Evolutionary conservation across 37 sponge, comb jelly and placozoan genomes (phyloP).

Genomic region (Eunapius fragilis): DNA sequence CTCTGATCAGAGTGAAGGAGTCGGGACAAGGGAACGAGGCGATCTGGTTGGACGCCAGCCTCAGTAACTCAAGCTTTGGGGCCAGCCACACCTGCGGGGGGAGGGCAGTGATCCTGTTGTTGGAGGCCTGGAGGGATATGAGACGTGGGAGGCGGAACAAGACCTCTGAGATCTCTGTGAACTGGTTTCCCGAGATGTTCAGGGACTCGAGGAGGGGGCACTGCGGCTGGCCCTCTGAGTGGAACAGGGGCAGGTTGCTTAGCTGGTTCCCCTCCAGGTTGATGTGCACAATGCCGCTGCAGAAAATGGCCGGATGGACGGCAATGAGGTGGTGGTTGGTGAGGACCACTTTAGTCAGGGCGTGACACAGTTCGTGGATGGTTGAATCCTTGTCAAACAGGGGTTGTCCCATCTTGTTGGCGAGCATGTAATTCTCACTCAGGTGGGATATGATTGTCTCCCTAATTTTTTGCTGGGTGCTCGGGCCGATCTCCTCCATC

Average conservation of each 20-base stretch:
- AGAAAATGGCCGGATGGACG: slow-evolving; percentile 41
- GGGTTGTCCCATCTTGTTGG: too few species aligned
- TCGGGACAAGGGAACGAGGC: slow-evolving; percentile 42
- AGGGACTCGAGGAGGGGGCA: slow-evolving; percentile 27
- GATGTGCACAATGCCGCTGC: slow-evolving; percentile 16
- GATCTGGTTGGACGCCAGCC: slow-evolving; percentile 44
- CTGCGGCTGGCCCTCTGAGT: neutral
- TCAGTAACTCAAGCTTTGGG: slow-evolving; percentile 21
- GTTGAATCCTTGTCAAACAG: too few species aligned
- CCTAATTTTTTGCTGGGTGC: too few species aligned
- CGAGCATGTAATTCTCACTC: too few species aligned
- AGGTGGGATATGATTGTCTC: too few species aligned
- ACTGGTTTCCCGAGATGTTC: slow-evolving; percentile 40
- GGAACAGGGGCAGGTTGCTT: slow-evolving; percentile 5
- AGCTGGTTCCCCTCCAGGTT: slow-evolving; percentile 54
- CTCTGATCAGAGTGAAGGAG: neutral
- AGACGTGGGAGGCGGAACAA: slow-evolving; percentile 48
- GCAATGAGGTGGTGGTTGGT: slow-evolving; percentile 12
- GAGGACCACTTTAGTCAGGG: slow-evolving; percentile 31
- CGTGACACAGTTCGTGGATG: too few species aligned
- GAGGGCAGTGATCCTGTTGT: slow-evolving; percentile 43
- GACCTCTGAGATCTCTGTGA: slow-evolving; percentile 35
- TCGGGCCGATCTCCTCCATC: slow-evolving; percentile 22
- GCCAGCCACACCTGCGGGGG: slow-evolving; percentile 57
- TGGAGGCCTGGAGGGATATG: neutral